Percentiles rank a stretch among this genome's conserved stretches.
Evolutionary conservation across 2,888 invertebrate species (phyloP).

Genomic region (Crossocerus cetratus): DNA sequence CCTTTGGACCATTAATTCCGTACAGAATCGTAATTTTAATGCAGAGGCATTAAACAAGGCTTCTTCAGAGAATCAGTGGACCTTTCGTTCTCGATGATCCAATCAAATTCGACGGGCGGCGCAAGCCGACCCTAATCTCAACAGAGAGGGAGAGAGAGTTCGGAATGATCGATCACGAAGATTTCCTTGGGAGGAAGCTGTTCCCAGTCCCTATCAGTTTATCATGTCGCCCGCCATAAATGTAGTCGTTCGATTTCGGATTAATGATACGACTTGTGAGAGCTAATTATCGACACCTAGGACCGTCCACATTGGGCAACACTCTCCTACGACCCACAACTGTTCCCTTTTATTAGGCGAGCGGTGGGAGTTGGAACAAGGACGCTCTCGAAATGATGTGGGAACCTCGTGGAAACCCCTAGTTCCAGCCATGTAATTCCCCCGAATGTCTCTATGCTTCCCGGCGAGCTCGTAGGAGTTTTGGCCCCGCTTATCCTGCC

Average conservation of each 20-base stretch:
- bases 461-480: not conserved
- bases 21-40: too few species aligned
- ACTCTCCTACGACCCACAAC: not conserved
- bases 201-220: conserved; percentile 18
- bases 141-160: conserved; percentile 1
- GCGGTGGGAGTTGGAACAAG: not conserved
- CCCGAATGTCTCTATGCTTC: not conserved
- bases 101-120: conserved; percentile 40
- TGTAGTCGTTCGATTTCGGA: conserved; percentile 13
- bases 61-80: conserved; percentile 35
- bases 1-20: too few species aligned
- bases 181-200: conserved; percentile 13
- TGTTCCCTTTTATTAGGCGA: not conserved
- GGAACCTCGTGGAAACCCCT: too few species aligned
- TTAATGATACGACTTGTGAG: conserved; percentile 14
- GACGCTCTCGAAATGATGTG: too few species aligned
- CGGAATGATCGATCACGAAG: conserved; percentile 28
- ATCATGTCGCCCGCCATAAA: conserved; percentile 23
- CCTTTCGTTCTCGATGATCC: conserved; percentile 18
- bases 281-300: not conserved
- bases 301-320: conserved; percentile 1
- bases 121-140: conserved; percentile 23
- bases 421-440: not conserved
- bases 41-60: too few species aligned
- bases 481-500: conserved; percentile 12